Evolutionary conservation across 35 echinoderm and acorn worm species (phyloP).

Genomic region (Heliocidaris tuberculata): DNA sequence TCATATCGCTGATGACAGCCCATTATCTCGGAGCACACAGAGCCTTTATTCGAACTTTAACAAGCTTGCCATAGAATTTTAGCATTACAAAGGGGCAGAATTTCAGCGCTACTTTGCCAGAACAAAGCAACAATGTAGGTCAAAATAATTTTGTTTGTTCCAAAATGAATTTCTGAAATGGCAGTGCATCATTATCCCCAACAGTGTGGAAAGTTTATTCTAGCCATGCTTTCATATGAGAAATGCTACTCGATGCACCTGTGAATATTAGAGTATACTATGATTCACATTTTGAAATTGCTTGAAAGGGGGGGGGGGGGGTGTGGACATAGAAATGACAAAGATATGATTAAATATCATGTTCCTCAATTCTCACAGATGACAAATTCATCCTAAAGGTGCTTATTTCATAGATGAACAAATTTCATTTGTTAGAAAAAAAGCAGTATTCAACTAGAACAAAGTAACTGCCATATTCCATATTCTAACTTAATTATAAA

Average conservation of each 20-base stretch:
- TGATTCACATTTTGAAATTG: neutral
- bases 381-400: neutral
- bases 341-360: neutral
- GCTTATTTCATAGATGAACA: no score
- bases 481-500: no score
- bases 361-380: neutral
- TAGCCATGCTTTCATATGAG: neutral
- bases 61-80: slow-evolving; percentile 23
- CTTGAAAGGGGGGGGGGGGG: neutral
- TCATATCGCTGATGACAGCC: neutral
- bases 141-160: slow-evolving; percentile 36
- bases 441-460: no score
- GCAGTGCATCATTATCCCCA: neutral
- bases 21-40: neutral
- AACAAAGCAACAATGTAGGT: slow-evolving; percentile 11
- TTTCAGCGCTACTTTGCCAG: slow-evolving; percentile 23
- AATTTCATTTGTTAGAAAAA: no score
- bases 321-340: neutral
- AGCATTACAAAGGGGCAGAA: slow-evolving; percentile 22
- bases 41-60: neutral
- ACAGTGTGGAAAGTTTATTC: neutral
- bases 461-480: no score
- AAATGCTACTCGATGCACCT: neutral
- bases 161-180: neutral
- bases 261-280: neutral